A percentile compares a stretch with the other conserved stretches of the same genome.
Evolutionary conservation across 1,140 invertebrate species (phyloP).

Genomic region (Atta colombica): DNA sequence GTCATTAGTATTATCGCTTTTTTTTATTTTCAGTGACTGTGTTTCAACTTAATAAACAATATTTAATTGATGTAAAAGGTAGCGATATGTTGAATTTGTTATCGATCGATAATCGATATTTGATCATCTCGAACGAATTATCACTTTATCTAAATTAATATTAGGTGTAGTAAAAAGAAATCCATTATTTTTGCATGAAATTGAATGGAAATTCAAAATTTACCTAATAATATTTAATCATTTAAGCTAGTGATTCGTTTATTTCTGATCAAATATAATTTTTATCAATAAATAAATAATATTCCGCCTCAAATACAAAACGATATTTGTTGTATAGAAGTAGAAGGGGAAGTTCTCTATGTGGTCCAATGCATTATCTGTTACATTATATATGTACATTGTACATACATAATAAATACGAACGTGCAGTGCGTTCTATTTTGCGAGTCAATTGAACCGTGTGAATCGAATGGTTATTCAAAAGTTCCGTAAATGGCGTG

Average conservation of each 20-base stretch:
- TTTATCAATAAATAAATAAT: constrained; percentile 1
- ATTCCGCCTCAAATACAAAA: constrained; percentile 14
- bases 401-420: background rate
- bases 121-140: background rate
- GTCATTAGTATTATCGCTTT: too few relatives aligned
- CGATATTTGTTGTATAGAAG: constrained; percentile 12
- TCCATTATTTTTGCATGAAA: too few relatives aligned
- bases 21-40: too few relatives aligned
- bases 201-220: too few relatives aligned
- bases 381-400: background rate
- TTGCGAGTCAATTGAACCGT: background rate
- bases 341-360: background rate
- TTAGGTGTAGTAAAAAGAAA: too few relatives aligned
- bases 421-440: constrained; percentile 8
- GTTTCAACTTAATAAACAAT: too few relatives aligned
- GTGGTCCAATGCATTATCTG: constrained; percentile 37
- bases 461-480: constrained; percentile 18
- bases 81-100: too few relatives aligned
- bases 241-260: background rate
- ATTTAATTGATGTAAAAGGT: too few relatives aligned
- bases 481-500: constrained; percentile 33
- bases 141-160: background rate
- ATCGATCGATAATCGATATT: background rate
- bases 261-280: background rate
- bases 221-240: constrained; percentile 3